Percentiles rank a stretch among this genome's conserved stretches.
Evolutionary conservation across 2,797 vertebrate species (phyloP).

Genomic region (Onychomys leucogaster): DNA sequence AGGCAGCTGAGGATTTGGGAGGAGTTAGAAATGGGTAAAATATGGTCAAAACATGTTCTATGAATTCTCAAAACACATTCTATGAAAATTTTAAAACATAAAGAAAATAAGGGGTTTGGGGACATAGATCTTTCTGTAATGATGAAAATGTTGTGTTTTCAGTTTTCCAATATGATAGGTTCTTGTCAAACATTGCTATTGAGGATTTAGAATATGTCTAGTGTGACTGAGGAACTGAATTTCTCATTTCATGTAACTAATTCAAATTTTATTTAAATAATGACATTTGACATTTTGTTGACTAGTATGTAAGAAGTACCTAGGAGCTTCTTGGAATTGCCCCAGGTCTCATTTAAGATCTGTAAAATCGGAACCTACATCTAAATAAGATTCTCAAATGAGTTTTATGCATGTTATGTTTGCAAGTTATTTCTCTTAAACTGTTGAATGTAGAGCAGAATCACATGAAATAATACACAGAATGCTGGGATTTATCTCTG

Average conservation of each 20-base stretch:
- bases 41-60: neutral
- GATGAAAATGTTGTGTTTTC: neutral
- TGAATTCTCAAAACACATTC: neutral
- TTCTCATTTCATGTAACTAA: neutral
- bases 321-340: neutral
- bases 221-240: neutral
- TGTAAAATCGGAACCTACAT: neutral
- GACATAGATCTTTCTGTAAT: neutral
- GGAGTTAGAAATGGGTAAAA: neutral
- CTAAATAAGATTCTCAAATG: neutral
- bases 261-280: neutral
- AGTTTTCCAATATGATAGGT: neutral
- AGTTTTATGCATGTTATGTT: neutral
- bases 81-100: neutral
- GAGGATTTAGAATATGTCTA: neutral
- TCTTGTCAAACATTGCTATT: neutral
- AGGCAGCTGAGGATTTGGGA: neutral
- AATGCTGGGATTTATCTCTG: neutral
- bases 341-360: neutral
- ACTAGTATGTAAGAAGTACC: neutral
- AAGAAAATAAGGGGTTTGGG: neutral
- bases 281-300: neutral
- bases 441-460: neutral
- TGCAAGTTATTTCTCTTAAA: neutral
- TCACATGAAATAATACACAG: neutral